Evolutionary conservation across 2,113 vertebrate genomes (phyloP).

Genomic region (Aplodontia rufa): DNA sequence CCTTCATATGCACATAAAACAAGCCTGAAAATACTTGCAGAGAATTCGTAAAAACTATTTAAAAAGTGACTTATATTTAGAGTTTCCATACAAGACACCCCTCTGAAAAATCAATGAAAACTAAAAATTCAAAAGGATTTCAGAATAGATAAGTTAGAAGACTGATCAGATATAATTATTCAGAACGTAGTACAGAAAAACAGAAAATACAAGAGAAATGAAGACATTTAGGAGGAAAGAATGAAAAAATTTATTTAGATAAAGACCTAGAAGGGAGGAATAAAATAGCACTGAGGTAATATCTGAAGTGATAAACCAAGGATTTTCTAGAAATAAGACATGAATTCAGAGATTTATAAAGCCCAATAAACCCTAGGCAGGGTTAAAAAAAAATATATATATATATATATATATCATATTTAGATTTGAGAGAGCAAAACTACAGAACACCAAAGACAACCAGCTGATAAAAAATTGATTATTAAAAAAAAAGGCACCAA

Average conservation of each 20-base stretch:
- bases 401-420: too few species aligned
- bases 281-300: background rate
- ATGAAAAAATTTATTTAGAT: background rate
- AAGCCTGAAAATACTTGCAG: background rate
- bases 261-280: background rate
- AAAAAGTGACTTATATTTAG: background rate
- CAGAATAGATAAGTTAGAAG: background rate
- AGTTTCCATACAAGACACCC: background rate
- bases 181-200: background rate
- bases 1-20: background rate
- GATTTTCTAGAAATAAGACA: background rate
- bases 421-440: background rate
- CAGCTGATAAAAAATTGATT: background rate
- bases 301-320: background rate
- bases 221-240: background rate
- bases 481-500: background rate
- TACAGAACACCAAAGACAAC: background rate
- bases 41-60: background rate
- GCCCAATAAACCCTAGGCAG: background rate
- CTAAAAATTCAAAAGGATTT: constrained; percentile 8
- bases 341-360: background rate
- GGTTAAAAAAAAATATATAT: background rate
- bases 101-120: background rate
- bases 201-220: background rate
- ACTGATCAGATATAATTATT: background rate